These are phyloP conservation scores for Nansenia antarctica DNA, from an alignment of 2,113 vertebrate genomes.

Conservation along the genomic window DNA sequence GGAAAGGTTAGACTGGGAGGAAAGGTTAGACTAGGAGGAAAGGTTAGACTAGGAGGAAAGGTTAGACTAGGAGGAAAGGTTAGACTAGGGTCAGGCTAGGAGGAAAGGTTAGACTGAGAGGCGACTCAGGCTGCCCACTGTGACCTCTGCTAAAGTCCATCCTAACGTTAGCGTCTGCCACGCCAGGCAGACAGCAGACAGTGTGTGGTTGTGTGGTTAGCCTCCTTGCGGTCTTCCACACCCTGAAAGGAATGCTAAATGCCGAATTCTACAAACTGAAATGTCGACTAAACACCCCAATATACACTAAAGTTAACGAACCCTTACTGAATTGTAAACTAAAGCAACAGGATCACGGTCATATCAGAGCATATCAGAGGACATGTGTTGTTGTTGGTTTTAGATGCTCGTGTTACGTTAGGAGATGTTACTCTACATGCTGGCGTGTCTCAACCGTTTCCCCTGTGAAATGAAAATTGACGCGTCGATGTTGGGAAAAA, in stretches of 20 bases:
- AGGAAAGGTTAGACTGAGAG: slow-evolving; percentile 21
- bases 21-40: too few relatives aligned
- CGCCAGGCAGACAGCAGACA: neutral
- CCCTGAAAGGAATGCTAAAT: neutral
- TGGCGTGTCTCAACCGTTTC: neutral
- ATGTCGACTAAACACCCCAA: neutral
- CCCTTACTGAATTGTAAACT: neutral
- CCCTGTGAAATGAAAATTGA: neutral
- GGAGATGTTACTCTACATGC: neutral
- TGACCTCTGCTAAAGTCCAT: neutral
- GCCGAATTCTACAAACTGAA: neutral
- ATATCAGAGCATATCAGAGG: too few relatives aligned
- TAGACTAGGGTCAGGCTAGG: too few relatives aligned
- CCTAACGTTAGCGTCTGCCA: slow-evolving; percentile 14
- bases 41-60: too few relatives aligned
- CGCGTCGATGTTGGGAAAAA: neutral
- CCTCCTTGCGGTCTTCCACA: neutral
- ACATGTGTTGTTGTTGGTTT: too few relatives aligned
- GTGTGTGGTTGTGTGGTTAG: neutral
- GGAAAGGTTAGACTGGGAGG: too few relatives aligned
- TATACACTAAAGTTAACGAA: neutral
- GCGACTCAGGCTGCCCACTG: slow-evolving; percentile 1
- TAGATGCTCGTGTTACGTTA: neutral
- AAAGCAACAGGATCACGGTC: too few relatives aligned
- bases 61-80: too few relatives aligned